Evolutionary conservation across 2,888 invertebrate species (phyloP).

Genomic region (Ariolimax columbianus): DNA sequence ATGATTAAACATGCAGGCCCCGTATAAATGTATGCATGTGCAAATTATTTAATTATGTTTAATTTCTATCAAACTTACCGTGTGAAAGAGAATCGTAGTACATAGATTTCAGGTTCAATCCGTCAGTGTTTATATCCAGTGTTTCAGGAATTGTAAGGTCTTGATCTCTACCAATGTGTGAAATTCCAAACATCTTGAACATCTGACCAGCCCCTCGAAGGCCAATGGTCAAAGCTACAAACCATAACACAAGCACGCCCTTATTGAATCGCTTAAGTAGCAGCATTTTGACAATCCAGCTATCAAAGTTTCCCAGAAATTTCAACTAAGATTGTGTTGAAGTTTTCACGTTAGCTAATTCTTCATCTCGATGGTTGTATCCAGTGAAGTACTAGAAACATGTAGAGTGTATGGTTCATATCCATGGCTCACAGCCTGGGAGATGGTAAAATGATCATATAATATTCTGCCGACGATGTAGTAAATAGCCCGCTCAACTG

Average conservation of each 20-base stretch:
- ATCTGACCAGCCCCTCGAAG: constrained; percentile 40
- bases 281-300: constrained; percentile 4
- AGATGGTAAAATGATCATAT: neutral
- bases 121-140: neutral
- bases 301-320: neutral
- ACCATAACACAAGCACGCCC: constrained; percentile 29
- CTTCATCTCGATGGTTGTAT: neutral
- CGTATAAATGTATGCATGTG: too few relatives aligned
- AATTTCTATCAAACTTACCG: neutral
- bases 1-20: too few relatives aligned
- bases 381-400: too few relatives aligned
- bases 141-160: neutral
- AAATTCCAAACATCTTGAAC: constrained; percentile 10
- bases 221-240: constrained; percentile 38
- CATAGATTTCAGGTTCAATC: neutral
- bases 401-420: neutral
- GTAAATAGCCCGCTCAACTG: neutral
- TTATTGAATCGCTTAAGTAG: neutral
- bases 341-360: too few relatives aligned
- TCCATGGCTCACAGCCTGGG: neutral
- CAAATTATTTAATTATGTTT: too few relatives aligned
- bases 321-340: too few relatives aligned
- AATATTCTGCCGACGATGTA: neutral
- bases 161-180: neutral
- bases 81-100: neutral